Percentiles rank a stretch among this genome's conserved stretches.
Evolutionary conservation across 2,888 invertebrate species (phyloP).

Genomic region (Drosophila limbata): DNA sequence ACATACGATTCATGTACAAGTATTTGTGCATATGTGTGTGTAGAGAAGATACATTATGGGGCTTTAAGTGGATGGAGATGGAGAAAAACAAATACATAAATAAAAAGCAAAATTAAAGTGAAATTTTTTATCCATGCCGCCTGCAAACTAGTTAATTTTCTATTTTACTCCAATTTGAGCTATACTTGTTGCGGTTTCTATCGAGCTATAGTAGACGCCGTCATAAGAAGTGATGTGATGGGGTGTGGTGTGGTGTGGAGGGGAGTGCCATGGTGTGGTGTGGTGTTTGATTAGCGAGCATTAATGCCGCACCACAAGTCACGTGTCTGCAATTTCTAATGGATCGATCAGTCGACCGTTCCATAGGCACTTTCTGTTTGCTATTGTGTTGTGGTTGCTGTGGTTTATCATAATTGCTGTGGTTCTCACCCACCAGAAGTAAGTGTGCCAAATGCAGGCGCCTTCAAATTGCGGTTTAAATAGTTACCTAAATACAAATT

Average conservation of each 20-base stretch:
- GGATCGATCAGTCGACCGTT: conserved; percentile 51
- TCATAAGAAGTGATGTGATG: conserved; percentile 51
- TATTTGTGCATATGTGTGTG: neutral
- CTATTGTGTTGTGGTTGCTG: conserved; percentile 12
- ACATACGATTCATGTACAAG: conserved; percentile 26
- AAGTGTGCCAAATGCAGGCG: conserved; percentile 49
- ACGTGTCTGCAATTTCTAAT: conserved; percentile 75
- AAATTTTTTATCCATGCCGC: conserved; percentile 72
- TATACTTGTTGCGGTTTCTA: conserved; percentile 61
- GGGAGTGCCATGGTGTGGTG: neutral
- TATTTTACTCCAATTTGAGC: conserved; percentile 82
- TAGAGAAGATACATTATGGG: conserved; percentile 49
- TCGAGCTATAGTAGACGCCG: conserved; percentile 54
- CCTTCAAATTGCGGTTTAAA: conserved; percentile 13
- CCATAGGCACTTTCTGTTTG: conserved; percentile 49
- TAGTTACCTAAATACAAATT: conserved; percentile 20
- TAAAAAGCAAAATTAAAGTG: conserved; percentile 79
- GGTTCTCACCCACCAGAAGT: conserved; percentile 34
- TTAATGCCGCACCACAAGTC: conserved; percentile 49
- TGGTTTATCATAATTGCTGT: conserved; percentile 1
- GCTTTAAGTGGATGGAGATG: conserved; percentile 54
- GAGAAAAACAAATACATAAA: conserved; percentile 75
- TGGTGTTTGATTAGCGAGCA: conserved; percentile 44
- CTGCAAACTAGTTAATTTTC: conserved; percentile 81
- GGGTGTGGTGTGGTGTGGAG: conserved; percentile 11